Percentiles rank a stretch among this genome's conserved stretches.
phyloP scores from a whole-genome alignment of 1,140 invertebrate genomes.

The Plodia interpunctella region DNA sequence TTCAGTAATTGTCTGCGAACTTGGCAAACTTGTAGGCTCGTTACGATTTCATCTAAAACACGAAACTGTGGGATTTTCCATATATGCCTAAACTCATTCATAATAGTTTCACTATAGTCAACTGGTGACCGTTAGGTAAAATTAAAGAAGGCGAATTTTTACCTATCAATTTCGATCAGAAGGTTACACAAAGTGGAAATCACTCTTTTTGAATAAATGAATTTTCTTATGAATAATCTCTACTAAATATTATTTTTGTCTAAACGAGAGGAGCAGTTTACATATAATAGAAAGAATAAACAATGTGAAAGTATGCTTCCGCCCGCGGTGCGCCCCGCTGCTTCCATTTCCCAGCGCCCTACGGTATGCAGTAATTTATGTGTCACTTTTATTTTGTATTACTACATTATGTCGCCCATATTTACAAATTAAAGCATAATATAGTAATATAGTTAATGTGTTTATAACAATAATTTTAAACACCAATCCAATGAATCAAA shows the following conservation, averaged over 20 bases:
- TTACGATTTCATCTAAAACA: constrained; percentile 49
- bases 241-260: too few species aligned
- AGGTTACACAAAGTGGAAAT: too few species aligned
- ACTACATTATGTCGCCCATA: too few species aligned
- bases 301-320: constrained; percentile 7
- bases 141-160: too few species aligned
- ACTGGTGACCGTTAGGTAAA: too few species aligned
- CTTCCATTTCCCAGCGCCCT: constrained; percentile 8
- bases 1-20: constrained; percentile 49
- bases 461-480: not conserved
- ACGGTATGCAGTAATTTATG: constrained; percentile 6
- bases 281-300: not conserved
- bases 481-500: not conserved
- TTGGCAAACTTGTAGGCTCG: constrained; percentile 45
- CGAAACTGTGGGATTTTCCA: not conserved
- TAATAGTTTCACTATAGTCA: too few species aligned
- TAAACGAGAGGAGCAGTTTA: too few species aligned
- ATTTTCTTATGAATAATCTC: too few species aligned
- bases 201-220: too few species aligned
- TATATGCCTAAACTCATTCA: too few species aligned
- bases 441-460: not conserved
- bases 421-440: not conserved
- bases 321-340: not conserved
- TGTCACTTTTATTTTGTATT: constrained; percentile 4
- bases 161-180: too few species aligned